Evolutionary conservation across 2,113 vertebrate genomes (phyloP).

Genomic region (Chionis minor): DNA sequence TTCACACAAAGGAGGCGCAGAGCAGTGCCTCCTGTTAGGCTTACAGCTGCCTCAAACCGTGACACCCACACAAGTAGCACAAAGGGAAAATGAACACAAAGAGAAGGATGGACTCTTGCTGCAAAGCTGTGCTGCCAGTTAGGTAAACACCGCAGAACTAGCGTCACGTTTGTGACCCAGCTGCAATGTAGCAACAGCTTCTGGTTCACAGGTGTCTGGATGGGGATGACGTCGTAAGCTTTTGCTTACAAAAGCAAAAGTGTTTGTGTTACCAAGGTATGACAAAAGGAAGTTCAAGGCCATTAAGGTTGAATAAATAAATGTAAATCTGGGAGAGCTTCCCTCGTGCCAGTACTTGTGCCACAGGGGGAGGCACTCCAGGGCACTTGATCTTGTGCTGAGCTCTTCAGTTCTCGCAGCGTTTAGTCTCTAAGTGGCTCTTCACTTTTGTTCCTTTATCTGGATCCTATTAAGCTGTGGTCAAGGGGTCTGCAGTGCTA

Average conservation of each 20-base stretch:
- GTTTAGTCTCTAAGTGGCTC: not conserved
- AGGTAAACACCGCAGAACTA: not conserved
- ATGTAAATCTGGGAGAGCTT: not conserved
- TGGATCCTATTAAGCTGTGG: not conserved
- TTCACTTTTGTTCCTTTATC: constrained; percentile 1
- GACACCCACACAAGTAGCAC: not conserved
- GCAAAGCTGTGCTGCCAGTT: not conserved
- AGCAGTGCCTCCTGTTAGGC: not conserved
- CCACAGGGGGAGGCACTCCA: not conserved
- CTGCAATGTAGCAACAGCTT: not conserved
- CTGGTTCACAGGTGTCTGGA: not conserved
- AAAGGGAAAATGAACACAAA: not conserved
- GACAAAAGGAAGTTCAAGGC: not conserved
- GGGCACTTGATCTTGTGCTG: not conserved
- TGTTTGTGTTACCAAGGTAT: not conserved
- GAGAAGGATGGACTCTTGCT: not conserved
- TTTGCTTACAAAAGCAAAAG: not conserved
- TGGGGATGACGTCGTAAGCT: not conserved
- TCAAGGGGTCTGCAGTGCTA: not conserved
- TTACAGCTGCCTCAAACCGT: not conserved
- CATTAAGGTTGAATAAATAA: not conserved
- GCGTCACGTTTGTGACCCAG: not conserved
- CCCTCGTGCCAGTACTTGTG: not conserved
- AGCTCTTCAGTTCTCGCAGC: not conserved
- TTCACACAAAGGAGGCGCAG: not conserved